Conservation (phyloP, 1,140 invertebrate species). For the Drosophila rhopaloa region DNA sequence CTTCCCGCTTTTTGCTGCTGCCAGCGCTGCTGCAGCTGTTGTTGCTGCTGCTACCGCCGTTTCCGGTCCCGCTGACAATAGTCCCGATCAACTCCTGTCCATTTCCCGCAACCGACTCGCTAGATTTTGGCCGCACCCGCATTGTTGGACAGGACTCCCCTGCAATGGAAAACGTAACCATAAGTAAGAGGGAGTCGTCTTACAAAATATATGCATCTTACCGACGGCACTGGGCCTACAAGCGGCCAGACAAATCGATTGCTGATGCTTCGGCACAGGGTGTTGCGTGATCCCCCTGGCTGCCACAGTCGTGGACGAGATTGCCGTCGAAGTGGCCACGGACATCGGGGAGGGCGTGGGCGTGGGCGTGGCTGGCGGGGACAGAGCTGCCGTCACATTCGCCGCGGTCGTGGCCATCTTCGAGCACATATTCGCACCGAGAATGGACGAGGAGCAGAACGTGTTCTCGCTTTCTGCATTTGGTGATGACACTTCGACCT, state of each 20-base stretch:
- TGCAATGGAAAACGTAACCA: constrained; percentile 4
- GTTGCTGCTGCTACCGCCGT: constrained; percentile 49
- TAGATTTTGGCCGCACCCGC: constrained; percentile 72
- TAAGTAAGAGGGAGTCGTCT: not conserved
- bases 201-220: constrained; percentile 4
- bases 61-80: constrained; percentile 19
- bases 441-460: constrained; percentile 83
- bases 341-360: constrained; percentile 58
- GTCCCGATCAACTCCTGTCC: constrained; percentile 48
- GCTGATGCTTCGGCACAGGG: constrained; percentile 17
- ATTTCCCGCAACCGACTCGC: constrained; percentile 50
- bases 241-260: constrained; percentile 3
- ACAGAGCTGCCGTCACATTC: constrained; percentile 74
- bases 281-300: not conserved
- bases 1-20: constrained; percentile 86
- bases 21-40: constrained; percentile 61
- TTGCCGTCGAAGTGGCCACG: constrained; percentile 31
- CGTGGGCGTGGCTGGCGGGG: constrained; percentile 56
- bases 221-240: constrained; percentile 34
- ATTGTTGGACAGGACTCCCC: constrained; percentile 74
- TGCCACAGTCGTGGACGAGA: constrained; percentile 5
- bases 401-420: constrained; percentile 80
- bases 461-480: constrained; percentile 88
- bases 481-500: constrained; percentile 84
- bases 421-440: constrained; percentile 83